Evolutionary conservation across 2,113 vertebrate species (phyloP).

Genomic region (Cyanistes caeruleus): DNA sequence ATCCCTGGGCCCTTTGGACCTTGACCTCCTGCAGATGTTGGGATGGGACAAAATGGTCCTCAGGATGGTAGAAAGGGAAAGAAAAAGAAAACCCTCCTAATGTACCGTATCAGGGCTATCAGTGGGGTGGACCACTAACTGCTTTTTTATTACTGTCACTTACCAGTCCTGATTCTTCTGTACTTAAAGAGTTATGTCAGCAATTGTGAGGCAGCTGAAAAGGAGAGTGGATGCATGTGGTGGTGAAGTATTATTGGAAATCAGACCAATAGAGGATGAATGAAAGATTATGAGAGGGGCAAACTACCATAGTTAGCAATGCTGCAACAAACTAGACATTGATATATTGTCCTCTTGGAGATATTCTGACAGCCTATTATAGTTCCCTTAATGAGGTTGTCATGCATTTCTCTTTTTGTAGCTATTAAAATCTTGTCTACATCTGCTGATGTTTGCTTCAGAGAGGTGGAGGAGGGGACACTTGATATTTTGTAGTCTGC

Average conservation of each 20-base stretch:
- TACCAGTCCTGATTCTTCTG: slow-evolving; percentile 76
- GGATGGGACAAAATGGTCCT: slow-evolving; percentile 67
- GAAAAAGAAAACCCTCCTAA: slow-evolving; percentile 84
- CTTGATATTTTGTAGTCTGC: slow-evolving; percentile 10
- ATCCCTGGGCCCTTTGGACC: slow-evolving; percentile 75
- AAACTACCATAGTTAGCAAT: slow-evolving; percentile 60
- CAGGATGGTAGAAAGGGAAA: slow-evolving; percentile 52
- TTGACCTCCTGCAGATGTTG: slow-evolving; percentile 90
- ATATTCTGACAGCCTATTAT: slow-evolving; percentile 73
- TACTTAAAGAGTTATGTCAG: slow-evolving; percentile 79
- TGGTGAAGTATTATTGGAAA: slow-evolving; percentile 73
- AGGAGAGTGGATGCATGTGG: slow-evolving; percentile 74
- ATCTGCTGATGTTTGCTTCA: slow-evolving; percentile 77
- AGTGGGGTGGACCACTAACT: slow-evolving; percentile 82
- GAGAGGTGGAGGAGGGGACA: background rate
- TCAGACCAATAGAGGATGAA: slow-evolving; percentile 71
- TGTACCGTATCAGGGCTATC: slow-evolving; percentile 82
- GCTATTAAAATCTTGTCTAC: slow-evolving; percentile 80
- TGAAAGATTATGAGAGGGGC: slow-evolving; percentile 68
- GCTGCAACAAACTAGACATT: slow-evolving; percentile 74
- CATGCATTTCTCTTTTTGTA: slow-evolving; percentile 79
- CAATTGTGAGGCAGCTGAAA: slow-evolving; percentile 81
- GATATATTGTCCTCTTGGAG: slow-evolving; percentile 76
- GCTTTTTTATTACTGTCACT: slow-evolving; percentile 84
- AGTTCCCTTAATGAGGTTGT: slow-evolving; percentile 79